Percentiles rank a stretch among this genome's conserved stretches.
Evolutionary conservation across 2,797 vertebrate species (phyloP).

Genomic region (Hydrolagus colliei): DNA sequence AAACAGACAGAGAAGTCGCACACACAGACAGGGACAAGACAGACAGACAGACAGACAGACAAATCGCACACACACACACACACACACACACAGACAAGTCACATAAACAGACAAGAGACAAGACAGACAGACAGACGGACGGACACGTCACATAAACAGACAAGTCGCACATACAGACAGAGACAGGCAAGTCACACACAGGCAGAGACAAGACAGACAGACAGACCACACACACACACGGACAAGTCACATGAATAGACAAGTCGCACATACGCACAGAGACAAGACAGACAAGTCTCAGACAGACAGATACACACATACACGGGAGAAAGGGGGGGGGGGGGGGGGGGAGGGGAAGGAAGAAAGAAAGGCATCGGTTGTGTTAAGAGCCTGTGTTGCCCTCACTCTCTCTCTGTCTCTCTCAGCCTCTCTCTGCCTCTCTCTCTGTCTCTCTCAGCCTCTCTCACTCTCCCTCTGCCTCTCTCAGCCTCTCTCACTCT

Average conservation of each 20-base stretch:
- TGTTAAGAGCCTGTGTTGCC: too few relatives aligned
- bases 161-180: neutral
- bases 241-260: neutral
- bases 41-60: neutral
- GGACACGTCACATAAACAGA: neutral
- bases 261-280: neutral
- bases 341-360: too few relatives aligned
- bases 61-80: neutral
- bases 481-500: neutral
- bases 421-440: constrained; percentile 23
- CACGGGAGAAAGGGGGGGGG: neutral
- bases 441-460: neutral
- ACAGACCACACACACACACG: neutral
- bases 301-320: neutral
- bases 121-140: neutral
- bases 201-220: neutral
- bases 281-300: too few relatives aligned
- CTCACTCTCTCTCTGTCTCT: neutral
- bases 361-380: too few relatives aligned
- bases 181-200: neutral
- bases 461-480: too few relatives aligned
- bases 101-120: neutral
- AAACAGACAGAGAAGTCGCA: neutral
- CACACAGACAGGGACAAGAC: neutral
- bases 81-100: neutral